Evolutionary conservation across 2,113 vertebrate genomes (phyloP).

Genomic region (Chloropsis cyanopogon): DNA sequence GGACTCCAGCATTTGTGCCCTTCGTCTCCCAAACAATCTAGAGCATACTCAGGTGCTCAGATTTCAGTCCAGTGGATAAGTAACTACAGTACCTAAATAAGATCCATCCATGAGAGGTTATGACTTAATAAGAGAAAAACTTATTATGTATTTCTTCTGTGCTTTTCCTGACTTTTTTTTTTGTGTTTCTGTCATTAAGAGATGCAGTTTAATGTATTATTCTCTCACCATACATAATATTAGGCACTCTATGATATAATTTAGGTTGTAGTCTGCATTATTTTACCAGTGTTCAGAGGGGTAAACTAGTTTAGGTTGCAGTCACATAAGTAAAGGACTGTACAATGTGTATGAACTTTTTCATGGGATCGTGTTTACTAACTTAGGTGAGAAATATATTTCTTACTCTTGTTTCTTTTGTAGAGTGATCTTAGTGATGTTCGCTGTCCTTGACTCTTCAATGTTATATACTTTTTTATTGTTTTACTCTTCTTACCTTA

Average conservation of each 20-base stretch:
- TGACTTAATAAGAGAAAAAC: neutral
- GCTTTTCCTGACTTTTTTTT: neutral
- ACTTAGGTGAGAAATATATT: neutral
- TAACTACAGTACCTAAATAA: neutral
- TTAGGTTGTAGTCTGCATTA: neutral
- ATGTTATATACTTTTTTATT: neutral
- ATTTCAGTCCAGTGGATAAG: neutral
- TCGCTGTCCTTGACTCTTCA: neutral
- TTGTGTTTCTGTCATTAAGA: neutral
- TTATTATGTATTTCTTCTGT: neutral
- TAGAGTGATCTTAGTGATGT: neutral
- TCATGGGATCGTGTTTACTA: neutral
- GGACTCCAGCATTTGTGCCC: neutral
- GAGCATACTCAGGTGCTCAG: neutral
- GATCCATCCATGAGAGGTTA: neutral
- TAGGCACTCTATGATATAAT: neutral
- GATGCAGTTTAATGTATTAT: neutral
- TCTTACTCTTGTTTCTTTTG: neutral
- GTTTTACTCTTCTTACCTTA: neutral
- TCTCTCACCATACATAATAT: neutral
- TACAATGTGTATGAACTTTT: neutral
- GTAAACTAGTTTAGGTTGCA: neutral
- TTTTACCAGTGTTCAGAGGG: neutral
- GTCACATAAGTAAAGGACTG: neutral
- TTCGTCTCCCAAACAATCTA: neutral